These are phyloP conservation scores for Cebidichthys violaceus DNA, from an alignment of 2,113 vertebrate species.

Conservation along the genomic window DNA sequence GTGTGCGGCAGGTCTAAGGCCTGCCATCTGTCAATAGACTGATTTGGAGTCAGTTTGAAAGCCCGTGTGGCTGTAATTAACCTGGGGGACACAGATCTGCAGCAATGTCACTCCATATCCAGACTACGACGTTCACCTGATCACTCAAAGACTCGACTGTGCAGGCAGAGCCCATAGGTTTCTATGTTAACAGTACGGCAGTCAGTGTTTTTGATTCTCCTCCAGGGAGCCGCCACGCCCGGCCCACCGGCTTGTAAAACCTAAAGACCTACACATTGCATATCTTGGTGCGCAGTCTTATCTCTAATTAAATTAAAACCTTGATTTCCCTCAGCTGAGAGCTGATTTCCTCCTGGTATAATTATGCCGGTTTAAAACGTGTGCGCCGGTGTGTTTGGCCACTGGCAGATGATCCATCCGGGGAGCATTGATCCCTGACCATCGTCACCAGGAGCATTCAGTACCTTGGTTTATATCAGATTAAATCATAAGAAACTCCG, in stretches of 20 bases:
- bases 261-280: constrained; percentile 63
- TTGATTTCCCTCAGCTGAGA: constrained; percentile 74
- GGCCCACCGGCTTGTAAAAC: constrained; percentile 71
- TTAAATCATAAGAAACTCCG: constrained; percentile 2
- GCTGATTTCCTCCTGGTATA: constrained; percentile 74
- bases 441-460: constrained; percentile 38
- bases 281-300: constrained; percentile 55
- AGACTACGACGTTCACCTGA: constrained; percentile 20
- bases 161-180: constrained; percentile 53
- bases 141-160: constrained; percentile 13
- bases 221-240: constrained; percentile 61
- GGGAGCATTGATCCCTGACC: constrained; percentile 72
- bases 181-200: constrained; percentile 64
- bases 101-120: constrained; percentile 25
- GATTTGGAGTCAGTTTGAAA: constrained; percentile 52
- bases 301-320: constrained; percentile 82
- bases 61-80: constrained; percentile 49
- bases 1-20: constrained; percentile 51
- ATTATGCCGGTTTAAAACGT: constrained; percentile 63
- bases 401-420: constrained; percentile 67
- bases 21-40: constrained; percentile 69
- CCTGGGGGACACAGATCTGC: constrained; percentile 5
- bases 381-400: constrained; percentile 65
- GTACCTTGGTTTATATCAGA: constrained; percentile 39
- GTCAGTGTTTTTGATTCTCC: constrained; percentile 69